Base-by-base conservation (phyloP, 2,113 vertebrate genomes). In the Crotalus horridus region DNA sequence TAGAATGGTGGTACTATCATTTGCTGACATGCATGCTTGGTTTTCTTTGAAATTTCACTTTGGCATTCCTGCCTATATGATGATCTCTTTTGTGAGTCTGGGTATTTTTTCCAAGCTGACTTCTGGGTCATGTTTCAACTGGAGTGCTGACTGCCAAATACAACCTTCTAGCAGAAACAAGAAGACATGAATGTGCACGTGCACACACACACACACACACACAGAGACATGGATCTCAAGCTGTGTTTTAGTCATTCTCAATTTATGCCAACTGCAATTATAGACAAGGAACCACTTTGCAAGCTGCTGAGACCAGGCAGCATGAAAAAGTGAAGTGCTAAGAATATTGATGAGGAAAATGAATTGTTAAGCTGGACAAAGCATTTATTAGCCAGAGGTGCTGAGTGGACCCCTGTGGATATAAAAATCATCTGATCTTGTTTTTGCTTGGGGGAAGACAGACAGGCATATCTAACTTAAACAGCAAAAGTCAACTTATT, bases 271-370 rank as follows among this genome's bases (percentile, higher is more conserved):
- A 56, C 46, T 90, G 12, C 85, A 92, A 88, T 92, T 88, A 92
- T 89, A 6, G 54, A 46, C 0, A 46, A 89, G 55, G 85, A 88
- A 91, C 33, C 89, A 92, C 90, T 85, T 53, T 74, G 3, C 92
- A 85, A 89, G 64, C 51, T 13, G 86, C 26, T 48, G 64, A 89
- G 33, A 7, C 33, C 48, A 91, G 89, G 17, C 86, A 94, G 86
- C 55, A 91, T 91, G 56, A 92, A 87, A 91, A 91, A 91, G 26
- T 26, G 48, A 51, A 91, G 69, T 46, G 89, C n/a, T 56, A 58
- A 89, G 91, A 94, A 94, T 94, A 88, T 85, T 91, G 89, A 94
- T 91, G 93, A 91, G 85, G 46, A 39, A 90, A 85, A 92, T 88
- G 86, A 88, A 92, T 91, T 89, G 85, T 94, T 92, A 88, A 92